phyloP scores from a whole-genome alignment of 2,888 invertebrate genomes.

The Aplocera efformata region DNA sequence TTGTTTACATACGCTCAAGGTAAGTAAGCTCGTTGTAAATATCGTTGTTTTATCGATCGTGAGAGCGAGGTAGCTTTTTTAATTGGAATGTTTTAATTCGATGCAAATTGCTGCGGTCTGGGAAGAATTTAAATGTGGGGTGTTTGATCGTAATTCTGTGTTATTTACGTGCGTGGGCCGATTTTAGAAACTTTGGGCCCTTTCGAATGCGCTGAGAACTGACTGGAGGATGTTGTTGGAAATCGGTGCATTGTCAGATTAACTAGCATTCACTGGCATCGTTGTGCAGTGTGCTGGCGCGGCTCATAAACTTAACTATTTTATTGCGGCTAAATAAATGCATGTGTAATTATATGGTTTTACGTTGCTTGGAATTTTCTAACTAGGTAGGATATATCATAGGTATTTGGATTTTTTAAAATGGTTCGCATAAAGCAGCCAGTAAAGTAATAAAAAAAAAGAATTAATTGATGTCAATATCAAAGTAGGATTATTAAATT shows the following conservation, averaged over 20 bases:
- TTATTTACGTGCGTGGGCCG: slow-evolving; percentile 35
- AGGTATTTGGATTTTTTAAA: not conserved
- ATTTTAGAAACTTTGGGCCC: slow-evolving; percentile 39
- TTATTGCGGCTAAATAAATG: slow-evolving; percentile 12
- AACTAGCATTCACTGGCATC: slow-evolving; percentile 21
- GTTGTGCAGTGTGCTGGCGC: slow-evolving; percentile 10
- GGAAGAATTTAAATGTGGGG: slow-evolving; percentile 13
- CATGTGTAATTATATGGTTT: too few relatives aligned
- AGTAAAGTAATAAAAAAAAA: too few relatives aligned
- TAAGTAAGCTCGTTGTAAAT: slow-evolving; percentile 69
- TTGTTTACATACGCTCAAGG: slow-evolving; percentile 80
- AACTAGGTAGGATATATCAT: slow-evolving; percentile 1
- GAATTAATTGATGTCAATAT: too few relatives aligned
- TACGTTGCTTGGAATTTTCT: slow-evolving; percentile 5
- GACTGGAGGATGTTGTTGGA: slow-evolving; percentile 17
- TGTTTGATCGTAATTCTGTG: slow-evolving; percentile 18
- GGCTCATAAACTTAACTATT: slow-evolving; percentile 8
- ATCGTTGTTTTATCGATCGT: slow-evolving; percentile 66
- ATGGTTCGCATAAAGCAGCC: too few relatives aligned
- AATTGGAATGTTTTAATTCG: slow-evolving; percentile 26
- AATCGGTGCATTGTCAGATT: slow-evolving; percentile 19
- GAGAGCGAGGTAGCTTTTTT: slow-evolving; percentile 23
- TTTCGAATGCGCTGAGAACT: slow-evolving; percentile 31
- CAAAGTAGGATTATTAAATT: too few relatives aligned
- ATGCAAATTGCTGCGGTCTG: slow-evolving; percentile 22